phyloP scores from a whole-genome alignment of 2,888 invertebrate species.

The Autographa gamma region DNA sequence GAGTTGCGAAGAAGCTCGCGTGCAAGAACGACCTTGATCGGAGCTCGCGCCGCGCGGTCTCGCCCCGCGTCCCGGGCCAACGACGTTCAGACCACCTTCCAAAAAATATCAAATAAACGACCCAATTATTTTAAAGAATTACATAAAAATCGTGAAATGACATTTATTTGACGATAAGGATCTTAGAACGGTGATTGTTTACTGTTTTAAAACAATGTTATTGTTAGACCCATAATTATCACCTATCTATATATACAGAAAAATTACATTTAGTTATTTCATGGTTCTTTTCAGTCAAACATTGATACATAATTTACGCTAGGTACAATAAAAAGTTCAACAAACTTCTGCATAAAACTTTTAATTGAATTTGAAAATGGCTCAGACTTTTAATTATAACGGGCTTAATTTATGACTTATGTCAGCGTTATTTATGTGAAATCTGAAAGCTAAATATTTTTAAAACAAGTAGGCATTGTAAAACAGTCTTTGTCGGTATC shows the following conservation, averaged over 20 bases:
- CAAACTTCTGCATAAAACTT: constrained; percentile 21
- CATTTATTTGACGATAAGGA: neutral
- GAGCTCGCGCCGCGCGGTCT: constrained; percentile 73
- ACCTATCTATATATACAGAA: neutral
- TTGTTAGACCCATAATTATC: neutral
- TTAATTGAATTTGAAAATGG: constrained; percentile 13
- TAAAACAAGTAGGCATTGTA: neutral
- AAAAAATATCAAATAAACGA: constrained; percentile 38
- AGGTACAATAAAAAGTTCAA: neutral
- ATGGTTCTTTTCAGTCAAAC: neutral
- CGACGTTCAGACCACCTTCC: constrained; percentile 56
- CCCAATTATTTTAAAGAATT: neutral
- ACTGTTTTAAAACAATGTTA: constrained; percentile 15
- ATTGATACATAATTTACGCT: neutral
- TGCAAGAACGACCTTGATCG: constrained; percentile 80
- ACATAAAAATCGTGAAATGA: neutral
- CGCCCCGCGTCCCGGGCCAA: constrained; percentile 67
- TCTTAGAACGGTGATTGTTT: constrained; percentile 20
- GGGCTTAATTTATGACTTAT: neutral
- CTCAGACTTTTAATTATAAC: constrained; percentile 9
- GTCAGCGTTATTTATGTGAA: neutral
- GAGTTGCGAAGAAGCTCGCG: constrained; percentile 72
- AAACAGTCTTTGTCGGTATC: constrained; percentile 10
- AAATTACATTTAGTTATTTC: neutral
- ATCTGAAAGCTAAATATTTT: neutral